Conservation (phyloP, 2,113 vertebrate species). For the Telmatochromis sp. region DNA sequence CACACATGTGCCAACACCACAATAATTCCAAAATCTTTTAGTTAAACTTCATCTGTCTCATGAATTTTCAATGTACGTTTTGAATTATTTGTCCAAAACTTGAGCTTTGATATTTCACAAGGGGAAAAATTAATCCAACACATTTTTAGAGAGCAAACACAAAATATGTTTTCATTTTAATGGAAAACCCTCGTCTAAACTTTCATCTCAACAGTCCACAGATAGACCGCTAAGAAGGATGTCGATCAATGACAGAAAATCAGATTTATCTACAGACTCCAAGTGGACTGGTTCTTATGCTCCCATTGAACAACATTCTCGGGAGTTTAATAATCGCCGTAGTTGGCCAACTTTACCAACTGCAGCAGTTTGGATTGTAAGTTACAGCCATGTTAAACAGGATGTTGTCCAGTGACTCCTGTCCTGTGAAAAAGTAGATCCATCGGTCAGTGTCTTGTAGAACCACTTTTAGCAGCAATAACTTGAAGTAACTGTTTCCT, state of each 20-base stretch:
- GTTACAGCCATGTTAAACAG: not conserved
- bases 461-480: not conserved
- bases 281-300: rapidly evolving
- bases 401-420: not conserved
- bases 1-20: not conserved
- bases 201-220: not conserved
- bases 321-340: not conserved
- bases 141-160: not conserved
- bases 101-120: not conserved
- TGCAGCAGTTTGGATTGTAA: too few species aligned
- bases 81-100: not conserved
- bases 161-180: not conserved
- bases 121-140: rapidly evolving
- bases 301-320: not conserved
- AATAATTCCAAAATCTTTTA: not conserved
- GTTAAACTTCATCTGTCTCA: not conserved
- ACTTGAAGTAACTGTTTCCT: not conserved
- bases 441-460: not conserved
- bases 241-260: not conserved
- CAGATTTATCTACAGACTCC: not conserved
- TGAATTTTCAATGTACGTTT: not conserved
- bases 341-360: not conserved
- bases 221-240: not conserved
- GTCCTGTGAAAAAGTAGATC: not conserved
- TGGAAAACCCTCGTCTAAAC: not conserved